These are phyloP conservation scores for Ranitomeya imitator DNA, from an alignment of 2,113 vertebrate genomes.

Conservation along the genomic window DNA sequence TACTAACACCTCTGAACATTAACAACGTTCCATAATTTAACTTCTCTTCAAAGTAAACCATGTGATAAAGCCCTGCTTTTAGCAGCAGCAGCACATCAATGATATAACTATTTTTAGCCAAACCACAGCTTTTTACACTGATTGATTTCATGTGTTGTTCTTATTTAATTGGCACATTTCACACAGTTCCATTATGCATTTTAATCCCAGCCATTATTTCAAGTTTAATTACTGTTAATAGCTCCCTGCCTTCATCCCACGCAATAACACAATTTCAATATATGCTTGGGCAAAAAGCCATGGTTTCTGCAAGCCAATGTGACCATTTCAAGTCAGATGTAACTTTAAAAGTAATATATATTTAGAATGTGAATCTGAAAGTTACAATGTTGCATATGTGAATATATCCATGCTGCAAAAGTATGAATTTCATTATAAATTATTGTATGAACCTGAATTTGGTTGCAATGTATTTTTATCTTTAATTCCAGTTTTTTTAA, in stretches of 20 bases:
- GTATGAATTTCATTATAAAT: neutral
- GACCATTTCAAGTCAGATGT: constrained; percentile 11
- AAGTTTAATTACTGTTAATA: constrained; percentile 51
- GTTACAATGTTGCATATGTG: neutral
- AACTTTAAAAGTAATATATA: neutral
- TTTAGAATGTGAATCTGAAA: neutral
- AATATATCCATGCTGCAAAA: neutral
- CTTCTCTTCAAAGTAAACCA: constrained; percentile 33
- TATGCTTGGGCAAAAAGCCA: constrained; percentile 38
- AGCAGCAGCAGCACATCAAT: constrained; percentile 4
- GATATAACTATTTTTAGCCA: constrained; percentile 31
- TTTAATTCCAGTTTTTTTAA: neutral
- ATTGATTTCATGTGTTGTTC: constrained; percentile 43
- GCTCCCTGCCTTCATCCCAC: constrained; percentile 35
- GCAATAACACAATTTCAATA: constrained; percentile 31
- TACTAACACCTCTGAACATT: constrained; percentile 8
- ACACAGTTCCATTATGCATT: constrained; percentile 40
- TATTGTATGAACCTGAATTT: neutral
- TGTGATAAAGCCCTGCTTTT: constrained; percentile 35
- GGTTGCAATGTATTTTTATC: neutral
- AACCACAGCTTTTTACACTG: constrained; percentile 11
- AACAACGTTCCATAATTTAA: constrained; percentile 14
- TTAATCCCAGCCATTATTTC: constrained; percentile 49
- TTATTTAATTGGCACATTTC: constrained; percentile 42
- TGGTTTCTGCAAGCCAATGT: neutral